Evolutionary conservation across 2,797 vertebrate species (phyloP).

Genomic region (Amazona finschi): DNA sequence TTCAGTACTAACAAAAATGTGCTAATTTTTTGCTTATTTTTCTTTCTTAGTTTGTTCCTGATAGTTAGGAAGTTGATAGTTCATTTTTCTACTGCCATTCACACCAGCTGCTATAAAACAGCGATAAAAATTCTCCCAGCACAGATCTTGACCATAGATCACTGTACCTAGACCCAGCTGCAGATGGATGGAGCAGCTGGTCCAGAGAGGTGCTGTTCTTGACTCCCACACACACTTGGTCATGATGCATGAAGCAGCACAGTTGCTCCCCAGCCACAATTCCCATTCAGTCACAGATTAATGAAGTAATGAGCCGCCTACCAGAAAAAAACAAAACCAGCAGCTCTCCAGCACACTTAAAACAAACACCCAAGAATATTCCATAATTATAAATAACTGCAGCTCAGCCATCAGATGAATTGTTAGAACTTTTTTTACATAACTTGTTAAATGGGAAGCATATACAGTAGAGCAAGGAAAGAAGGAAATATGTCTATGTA

Average conservation of each 20-base stretch:
- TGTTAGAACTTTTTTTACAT: constrained; percentile 20
- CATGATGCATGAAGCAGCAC: constrained; percentile 63
- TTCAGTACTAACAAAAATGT: constrained; percentile 4
- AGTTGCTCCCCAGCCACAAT: constrained; percentile 63
- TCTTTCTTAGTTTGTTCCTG: constrained; percentile 54
- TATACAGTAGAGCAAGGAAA: not conserved
- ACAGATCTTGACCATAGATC: constrained; percentile 72
- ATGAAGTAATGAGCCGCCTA: constrained; percentile 74
- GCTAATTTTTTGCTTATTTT: constrained; percentile 48
- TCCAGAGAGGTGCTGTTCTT: constrained; percentile 71
- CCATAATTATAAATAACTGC: constrained; percentile 33
- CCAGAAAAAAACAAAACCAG: constrained; percentile 64
- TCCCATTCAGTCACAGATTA: constrained; percentile 70
- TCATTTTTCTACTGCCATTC: constrained; percentile 71
- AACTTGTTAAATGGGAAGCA: constrained; percentile 11
- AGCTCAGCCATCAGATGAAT: constrained; percentile 3
- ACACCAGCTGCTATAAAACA: constrained; percentile 73
- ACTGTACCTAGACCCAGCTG: constrained; percentile 73
- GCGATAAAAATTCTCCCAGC: constrained; percentile 70
- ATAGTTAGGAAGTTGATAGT: constrained; percentile 56
- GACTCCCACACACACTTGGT: constrained; percentile 60
- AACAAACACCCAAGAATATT: constrained; percentile 57
- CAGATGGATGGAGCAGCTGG: constrained; percentile 79
- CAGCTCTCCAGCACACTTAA: constrained; percentile 48
- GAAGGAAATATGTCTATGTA: not conserved